These are phyloP conservation scores for Sternotherus odoratus DNA, from an alignment of 2,797 vertebrate species.

Conservation along the genomic window DNA sequence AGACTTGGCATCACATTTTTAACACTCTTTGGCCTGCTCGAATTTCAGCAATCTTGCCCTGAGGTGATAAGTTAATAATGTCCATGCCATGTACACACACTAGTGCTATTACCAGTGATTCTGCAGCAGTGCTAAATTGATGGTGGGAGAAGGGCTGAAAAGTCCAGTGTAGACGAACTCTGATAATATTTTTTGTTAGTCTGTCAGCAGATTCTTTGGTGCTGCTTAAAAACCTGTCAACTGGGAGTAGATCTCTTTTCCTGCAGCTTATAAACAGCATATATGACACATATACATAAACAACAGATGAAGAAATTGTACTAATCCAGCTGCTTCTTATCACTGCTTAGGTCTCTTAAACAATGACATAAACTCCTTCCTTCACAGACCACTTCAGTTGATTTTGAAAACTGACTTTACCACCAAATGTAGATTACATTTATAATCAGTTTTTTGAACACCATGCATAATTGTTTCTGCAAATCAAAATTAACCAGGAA, in stretches of 20 bases:
- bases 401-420: neutral
- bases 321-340: slow-evolving; percentile 4
- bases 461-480: slow-evolving; percentile 24
- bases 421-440: slow-evolving; percentile 7
- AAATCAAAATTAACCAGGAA: slow-evolving; percentile 47
- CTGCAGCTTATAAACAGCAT: neutral
- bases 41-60: neutral
- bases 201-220: neutral
- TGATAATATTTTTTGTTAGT: neutral
- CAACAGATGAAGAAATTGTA: neutral
- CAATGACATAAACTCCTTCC: neutral
- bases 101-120: neutral
- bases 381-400: neutral
- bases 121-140: neutral
- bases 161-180: neutral
- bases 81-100: neutral
- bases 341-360: neutral
- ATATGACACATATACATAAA: neutral
- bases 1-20: neutral
- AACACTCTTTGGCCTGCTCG: neutral
- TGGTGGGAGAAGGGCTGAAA: neutral
- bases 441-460: neutral
- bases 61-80: neutral
- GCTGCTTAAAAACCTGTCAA: neutral
- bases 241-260: neutral